These are phyloP conservation scores for Psammodynastes pulverulentus DNA, from an alignment of 2,113 vertebrate species.

Conservation along the genomic window DNA sequence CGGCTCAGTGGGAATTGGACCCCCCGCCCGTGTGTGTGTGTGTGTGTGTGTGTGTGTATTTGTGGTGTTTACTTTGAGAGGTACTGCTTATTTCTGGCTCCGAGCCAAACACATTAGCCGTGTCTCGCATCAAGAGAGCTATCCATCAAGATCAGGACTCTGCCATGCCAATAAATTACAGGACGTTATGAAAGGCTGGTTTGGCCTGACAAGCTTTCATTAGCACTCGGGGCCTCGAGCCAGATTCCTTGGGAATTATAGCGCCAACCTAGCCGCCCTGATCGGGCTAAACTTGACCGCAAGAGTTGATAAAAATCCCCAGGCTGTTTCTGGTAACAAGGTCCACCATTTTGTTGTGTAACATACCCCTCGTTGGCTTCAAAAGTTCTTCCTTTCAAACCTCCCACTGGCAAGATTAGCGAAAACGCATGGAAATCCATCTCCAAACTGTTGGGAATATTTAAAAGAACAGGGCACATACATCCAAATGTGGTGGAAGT, in stretches of 20 bases:
- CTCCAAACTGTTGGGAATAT: too few relatives aligned
- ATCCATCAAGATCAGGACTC: slow-evolving; percentile 49
- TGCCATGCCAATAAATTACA: not conserved
- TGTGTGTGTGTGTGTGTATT: not conserved
- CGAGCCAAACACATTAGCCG: slow-evolving; percentile 33
- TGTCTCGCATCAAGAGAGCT: slow-evolving; percentile 34
- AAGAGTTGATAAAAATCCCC: not conserved
- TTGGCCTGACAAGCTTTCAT: not conserved
- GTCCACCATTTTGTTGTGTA: not conserved
- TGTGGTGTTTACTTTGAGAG: slow-evolving; percentile 24
- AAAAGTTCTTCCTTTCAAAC: not conserved
- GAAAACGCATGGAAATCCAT: too few relatives aligned
- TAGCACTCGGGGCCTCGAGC: not conserved
- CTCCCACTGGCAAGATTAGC: not conserved
- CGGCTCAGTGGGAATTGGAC: slow-evolving; percentile 17
- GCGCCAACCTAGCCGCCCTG: not conserved
- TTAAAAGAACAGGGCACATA: too few relatives aligned
- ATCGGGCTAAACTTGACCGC: not conserved
- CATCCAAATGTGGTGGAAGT: too few relatives aligned
- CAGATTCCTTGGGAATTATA: not conserved
- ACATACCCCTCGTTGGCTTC: not conserved
- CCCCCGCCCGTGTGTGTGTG: rapidly evolving
- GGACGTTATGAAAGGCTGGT: slow-evolving; percentile 25
- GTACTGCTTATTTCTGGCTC: slow-evolving; percentile 38
- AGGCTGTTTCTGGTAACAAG: not conserved